Evolutionary conservation across 2,888 invertebrate genomes (phyloP).

Genomic region (Cephus runcator): DNA sequence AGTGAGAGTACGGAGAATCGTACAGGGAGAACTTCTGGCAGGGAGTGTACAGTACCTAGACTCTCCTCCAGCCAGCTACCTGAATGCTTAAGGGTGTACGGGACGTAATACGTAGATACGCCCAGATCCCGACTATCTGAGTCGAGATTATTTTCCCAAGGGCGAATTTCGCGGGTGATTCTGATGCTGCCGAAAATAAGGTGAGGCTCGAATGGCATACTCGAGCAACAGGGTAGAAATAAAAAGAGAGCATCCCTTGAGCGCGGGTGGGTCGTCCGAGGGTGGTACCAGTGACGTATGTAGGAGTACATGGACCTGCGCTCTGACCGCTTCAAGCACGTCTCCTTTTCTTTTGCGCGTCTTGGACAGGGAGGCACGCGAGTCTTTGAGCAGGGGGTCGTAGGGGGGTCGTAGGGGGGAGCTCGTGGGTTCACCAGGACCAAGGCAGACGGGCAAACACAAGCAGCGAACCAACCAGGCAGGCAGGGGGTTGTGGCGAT

Average conservation of each 20-base stretch:
- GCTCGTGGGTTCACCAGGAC: not conserved
- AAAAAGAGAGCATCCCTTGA: not conserved
- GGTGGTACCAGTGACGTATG: not conserved
- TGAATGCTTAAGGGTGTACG: conserved; percentile 41
- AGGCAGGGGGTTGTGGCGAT: conserved; percentile 52
- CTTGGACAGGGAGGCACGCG: conserved; percentile 25
- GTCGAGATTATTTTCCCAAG: not conserved
- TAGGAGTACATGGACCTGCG: not conserved
- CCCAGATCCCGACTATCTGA: not conserved
- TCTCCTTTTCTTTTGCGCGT: not conserved
- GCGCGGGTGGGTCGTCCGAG: not conserved
- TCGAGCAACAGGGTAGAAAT: not conserved
- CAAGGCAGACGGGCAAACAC: conserved; percentile 4
- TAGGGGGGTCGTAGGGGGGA: not conserved
- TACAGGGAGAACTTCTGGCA: not conserved
- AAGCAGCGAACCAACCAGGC: conserved; percentile 20
- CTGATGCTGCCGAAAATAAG: not conserved
- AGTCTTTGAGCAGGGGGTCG: not conserved
- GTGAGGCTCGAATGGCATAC: not conserved
- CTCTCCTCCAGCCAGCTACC: conserved; percentile 26
- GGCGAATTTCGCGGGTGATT: not conserved
- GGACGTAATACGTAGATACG: conserved; percentile 20
- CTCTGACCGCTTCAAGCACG: not conserved
- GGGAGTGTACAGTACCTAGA: not conserved
- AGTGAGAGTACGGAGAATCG: too few species aligned